Conservation (phyloP, 2,888 invertebrate species). For the Leptarthrus brevirostris region DNA sequence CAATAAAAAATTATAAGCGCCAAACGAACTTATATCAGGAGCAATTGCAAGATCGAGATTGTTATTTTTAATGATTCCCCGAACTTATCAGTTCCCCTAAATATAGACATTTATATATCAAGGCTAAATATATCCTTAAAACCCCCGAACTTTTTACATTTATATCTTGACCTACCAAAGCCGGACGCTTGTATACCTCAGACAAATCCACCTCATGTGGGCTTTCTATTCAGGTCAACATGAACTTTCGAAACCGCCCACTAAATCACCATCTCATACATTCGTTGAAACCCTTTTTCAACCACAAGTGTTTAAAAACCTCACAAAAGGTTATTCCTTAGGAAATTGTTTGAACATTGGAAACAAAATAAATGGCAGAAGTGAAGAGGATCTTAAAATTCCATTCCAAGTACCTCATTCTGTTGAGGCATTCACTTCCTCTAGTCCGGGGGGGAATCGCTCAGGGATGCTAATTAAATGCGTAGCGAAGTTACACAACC, state of each 20-base stretch:
- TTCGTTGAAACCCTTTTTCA: conserved; percentile 8
- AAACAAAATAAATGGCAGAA: not conserved
- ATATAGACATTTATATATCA: too few relatives aligned
- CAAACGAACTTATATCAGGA: too few relatives aligned
- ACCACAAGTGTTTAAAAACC: conserved; percentile 6
- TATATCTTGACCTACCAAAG: too few relatives aligned
- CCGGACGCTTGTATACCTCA: too few relatives aligned
- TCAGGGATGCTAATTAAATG: conserved; percentile 6
- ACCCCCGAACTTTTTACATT: too few relatives aligned
- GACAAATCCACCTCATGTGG: too few relatives aligned
- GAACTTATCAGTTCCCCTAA: too few relatives aligned
- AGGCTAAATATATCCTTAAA: too few relatives aligned
- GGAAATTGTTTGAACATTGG: not conserved
- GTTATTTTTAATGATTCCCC: too few relatives aligned
- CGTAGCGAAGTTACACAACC: not conserved
- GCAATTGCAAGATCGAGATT: too few relatives aligned
- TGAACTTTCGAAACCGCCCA: not conserved
- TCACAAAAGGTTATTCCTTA: not conserved
- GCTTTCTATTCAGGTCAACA: not conserved
- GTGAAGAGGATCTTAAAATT: not conserved
- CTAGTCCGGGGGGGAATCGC: not conserved
- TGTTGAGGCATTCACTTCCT: not conserved
- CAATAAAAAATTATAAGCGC: too few relatives aligned
- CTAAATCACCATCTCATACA: conserved; percentile 16
- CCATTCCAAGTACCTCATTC: not conserved